phyloP scores from a whole-genome alignment of 2,888 invertebrate species.

The Agriotes lineatus region DNA sequence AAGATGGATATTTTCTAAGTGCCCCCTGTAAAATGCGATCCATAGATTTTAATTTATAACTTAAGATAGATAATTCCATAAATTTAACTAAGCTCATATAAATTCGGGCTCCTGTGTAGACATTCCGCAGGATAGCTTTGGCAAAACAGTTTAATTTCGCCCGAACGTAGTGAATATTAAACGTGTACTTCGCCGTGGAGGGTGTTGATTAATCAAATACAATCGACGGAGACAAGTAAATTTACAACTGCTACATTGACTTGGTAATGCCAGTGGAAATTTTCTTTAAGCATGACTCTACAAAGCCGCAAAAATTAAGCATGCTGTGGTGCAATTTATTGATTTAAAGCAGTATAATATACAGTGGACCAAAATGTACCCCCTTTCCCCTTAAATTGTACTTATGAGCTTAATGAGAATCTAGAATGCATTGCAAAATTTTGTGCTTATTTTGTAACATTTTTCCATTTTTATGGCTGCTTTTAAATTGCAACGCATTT shows the following conservation, averaged over 20 bases:
- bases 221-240: conserved; percentile 31
- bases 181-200: conserved; percentile 29
- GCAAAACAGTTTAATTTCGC: conserved; percentile 42
- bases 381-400: too few relatives aligned
- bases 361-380: too few relatives aligned
- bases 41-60: conserved; percentile 36
- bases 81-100: conserved; percentile 35
- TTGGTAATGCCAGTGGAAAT: background rate
- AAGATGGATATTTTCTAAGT: too few relatives aligned
- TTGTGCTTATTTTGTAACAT: too few relatives aligned
- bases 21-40: background rate
- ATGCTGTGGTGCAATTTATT: too few relatives aligned
- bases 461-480: too few relatives aligned
- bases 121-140: conserved; percentile 37
- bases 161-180: conserved; percentile 38
- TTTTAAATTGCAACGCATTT: too few relatives aligned
- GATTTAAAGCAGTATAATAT: too few relatives aligned
- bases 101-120: conserved; percentile 37
- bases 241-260: conserved; percentile 18
- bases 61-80: conserved; percentile 33
- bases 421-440: too few relatives aligned
- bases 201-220: conserved; percentile 38
- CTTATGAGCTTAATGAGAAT: too few relatives aligned
- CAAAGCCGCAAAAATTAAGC: too few relatives aligned
- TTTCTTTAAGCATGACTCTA: background rate